phyloP scores from a whole-genome alignment of 2,888 invertebrate genomes.

The Dryocosmus kuriphilus region DNA sequence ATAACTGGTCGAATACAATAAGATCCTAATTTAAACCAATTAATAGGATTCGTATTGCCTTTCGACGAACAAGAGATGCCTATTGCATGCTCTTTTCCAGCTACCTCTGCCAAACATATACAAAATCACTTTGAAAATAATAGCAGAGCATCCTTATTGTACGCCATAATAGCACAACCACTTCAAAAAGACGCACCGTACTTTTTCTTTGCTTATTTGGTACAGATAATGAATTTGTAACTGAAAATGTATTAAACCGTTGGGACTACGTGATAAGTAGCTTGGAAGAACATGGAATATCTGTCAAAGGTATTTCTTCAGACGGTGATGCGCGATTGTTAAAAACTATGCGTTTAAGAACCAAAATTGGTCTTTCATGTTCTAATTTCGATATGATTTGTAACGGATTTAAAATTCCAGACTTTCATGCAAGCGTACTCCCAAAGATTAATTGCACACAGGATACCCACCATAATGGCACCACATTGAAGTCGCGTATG shows the following conservation, averaged over 20 bases:
- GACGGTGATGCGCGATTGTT: no score
- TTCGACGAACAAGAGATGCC: conserved; percentile 27
- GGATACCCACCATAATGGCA: conserved; percentile 60
- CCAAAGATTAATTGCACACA: conserved; percentile 46
- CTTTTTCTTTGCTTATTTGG: conserved; percentile 52
- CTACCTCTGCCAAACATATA: conserved; percentile 39
- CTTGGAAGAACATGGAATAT: no score
- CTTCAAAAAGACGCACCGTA: conserved; percentile 29
- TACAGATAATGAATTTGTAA: conserved; percentile 31
- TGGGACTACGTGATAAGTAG: no score
- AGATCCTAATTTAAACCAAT: conserved; percentile 53
- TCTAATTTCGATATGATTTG: conserved; percentile 40
- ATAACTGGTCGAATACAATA: conserved; percentile 55
- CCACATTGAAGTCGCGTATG: conserved; percentile 57
- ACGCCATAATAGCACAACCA: conserved; percentile 41
- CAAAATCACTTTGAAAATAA: conserved; percentile 27
- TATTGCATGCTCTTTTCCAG: conserved; percentile 3
- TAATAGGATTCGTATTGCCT: conserved; percentile 55
- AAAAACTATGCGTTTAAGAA: no score
- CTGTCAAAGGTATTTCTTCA: no score
- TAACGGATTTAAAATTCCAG: conserved; percentile 25
- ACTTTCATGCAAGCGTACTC: conserved; percentile 13
- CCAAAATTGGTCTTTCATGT: no score
- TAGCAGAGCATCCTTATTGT: conserved; percentile 10
- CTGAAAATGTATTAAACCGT: conserved; percentile 42